Evolutionary conservation across 1,140 invertebrate species (phyloP), one percentile per base, ranked within the genome.

Genomic region (Zaprionus gabonicus): DNA sequence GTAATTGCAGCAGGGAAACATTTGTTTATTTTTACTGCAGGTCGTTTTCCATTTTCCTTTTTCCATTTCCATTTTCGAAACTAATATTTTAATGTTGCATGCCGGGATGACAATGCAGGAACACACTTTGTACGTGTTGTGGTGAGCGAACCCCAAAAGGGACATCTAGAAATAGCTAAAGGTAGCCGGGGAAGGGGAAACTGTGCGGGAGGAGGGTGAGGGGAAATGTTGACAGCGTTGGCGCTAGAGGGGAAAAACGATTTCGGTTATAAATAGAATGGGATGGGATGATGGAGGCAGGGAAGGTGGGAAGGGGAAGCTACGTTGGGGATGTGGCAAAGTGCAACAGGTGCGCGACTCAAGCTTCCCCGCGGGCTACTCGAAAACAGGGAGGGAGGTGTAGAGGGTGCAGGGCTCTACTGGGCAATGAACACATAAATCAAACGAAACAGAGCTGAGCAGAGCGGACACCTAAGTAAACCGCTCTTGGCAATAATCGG

Each of bases 1-100:
- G 76, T 71, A 80, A 80, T 78, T 75, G 76, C 53, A 44, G 71
- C 36, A n/a, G 23, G 57, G 58, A 15, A 64, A 63, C 67, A 75
- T 78, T 80, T 75, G 66, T 78, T 78, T 78, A 70, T 78, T 80
- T 77, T 80, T 77, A 73, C 59, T 46, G 27, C 64, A 20, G 34
- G n/a, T 53, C 38, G 55, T 56, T 66, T 70, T 49, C 66, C 51
- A 41, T 38, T 38, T 34, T 44, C 13, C 41, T 20, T 28, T 44
- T 65, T 31, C 59, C 27, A 55, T 27, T 31, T 31, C 13, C 23
- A 38, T 59, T 59, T 34, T 23, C 13, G 76, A 78, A 80, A 80
- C 78, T 80, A 80, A 80, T 78, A 80, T 78, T 78, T 75, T 74
- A 78, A 78, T 78, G 76, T 80, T 67, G 76, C 78, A 66, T 67